Percentiles rank a stretch among this genome's conserved stretches.
Evolutionary conservation across 2,113 vertebrate genomes (phyloP).

Genomic region (Heptranchias perlo): DNA sequence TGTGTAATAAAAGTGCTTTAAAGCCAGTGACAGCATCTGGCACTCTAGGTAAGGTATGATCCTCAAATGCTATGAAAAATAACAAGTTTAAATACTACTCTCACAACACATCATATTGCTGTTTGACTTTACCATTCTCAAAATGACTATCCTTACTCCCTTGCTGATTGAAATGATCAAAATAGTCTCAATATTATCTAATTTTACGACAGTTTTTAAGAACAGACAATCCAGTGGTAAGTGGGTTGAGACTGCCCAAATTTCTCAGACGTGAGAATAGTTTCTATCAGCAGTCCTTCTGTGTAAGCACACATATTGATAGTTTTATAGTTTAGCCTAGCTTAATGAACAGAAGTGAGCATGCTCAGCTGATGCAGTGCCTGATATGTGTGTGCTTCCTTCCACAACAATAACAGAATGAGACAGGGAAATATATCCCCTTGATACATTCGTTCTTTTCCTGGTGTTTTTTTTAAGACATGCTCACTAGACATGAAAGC

Average conservation of each 20-base stretch:
- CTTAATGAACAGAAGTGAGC: neutral
- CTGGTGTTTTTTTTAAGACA: conserved; percentile 23
- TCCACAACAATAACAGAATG: neutral
- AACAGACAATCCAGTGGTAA: conserved; percentile 10
- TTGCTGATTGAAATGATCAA: conserved; percentile 14
- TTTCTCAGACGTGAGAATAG: conserved; percentile 10
- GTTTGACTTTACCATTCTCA: conserved; percentile 1
- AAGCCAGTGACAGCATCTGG: conserved; percentile 12
- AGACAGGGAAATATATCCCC: neutral
- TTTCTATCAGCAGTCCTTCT: neutral
- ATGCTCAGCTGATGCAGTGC: neutral
- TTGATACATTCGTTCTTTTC: neutral
- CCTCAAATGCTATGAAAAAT: conserved; percentile 7
- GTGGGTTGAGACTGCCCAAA: neutral
- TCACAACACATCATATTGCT: neutral
- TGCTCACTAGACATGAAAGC: conserved; percentile 1
- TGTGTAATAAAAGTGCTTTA: conserved; percentile 13
- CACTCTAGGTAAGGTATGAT: conserved; percentile 11
- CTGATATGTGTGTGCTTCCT: neutral
- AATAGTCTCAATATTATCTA: neutral
- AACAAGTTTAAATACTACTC: neutral
- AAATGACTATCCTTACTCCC: neutral
- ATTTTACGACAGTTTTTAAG: neutral
- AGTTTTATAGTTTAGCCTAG: neutral
- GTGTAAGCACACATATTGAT: neutral